Evolutionary conservation across 2,888 invertebrate species (phyloP).

Genomic region (Atherix ibis): DNA sequence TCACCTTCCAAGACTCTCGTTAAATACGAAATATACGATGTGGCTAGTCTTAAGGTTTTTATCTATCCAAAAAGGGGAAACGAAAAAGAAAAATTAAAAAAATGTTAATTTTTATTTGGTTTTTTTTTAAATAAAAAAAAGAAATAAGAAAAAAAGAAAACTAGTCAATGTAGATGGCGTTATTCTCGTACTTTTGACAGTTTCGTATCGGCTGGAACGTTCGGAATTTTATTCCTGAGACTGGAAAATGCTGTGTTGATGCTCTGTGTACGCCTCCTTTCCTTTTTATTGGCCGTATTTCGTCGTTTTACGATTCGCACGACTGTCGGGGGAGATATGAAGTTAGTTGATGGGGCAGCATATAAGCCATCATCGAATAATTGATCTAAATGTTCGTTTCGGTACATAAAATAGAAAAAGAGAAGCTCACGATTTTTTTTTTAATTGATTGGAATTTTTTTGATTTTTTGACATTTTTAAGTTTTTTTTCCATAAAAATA

Average conservation of each 20-base stretch:
- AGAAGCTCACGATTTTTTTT: no score
- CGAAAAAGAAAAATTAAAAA: no score
- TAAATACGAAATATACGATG: conserved; percentile 82
- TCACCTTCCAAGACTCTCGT: conserved; percentile 80
- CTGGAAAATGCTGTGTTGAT: conserved; percentile 93
- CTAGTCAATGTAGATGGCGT: neutral
- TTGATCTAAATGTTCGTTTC: conserved; percentile 17
- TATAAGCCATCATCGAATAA: conserved; percentile 20
- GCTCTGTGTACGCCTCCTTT: conserved; percentile 76
- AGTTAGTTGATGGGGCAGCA: conserved; percentile 17
- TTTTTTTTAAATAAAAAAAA: no score
- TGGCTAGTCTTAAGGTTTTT: conserved; percentile 84
- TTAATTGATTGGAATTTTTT: no score
- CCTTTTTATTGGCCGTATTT: conserved; percentile 89
- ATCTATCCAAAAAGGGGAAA: conserved; percentile 60
- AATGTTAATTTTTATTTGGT: conserved; percentile 1
- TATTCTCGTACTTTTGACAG: conserved; percentile 85
- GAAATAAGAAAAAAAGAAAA: neutral
- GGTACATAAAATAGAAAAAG: conserved; percentile 1
- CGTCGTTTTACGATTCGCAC: conserved; percentile 56
- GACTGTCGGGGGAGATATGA: conserved; percentile 27
- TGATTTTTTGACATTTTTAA: no score
- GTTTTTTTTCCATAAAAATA: no score
- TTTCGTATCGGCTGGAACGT: conserved; percentile 91
- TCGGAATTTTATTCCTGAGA: conserved; percentile 84